Base-by-base conservation (phyloP, 1,140 invertebrate genomes). In the Pomacea maculata region DNA sequence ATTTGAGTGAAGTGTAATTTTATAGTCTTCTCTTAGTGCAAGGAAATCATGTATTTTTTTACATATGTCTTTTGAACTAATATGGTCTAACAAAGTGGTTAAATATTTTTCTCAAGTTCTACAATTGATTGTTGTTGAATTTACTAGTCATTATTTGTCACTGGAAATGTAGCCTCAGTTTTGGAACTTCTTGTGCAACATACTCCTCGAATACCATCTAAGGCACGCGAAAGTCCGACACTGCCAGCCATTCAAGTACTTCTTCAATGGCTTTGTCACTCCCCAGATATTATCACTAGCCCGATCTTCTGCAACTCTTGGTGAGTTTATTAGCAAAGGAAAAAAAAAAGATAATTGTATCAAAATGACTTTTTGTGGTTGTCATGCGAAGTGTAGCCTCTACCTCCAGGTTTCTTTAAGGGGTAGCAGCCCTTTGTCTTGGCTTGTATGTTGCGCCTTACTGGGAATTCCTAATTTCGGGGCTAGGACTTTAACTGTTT, bases 211-310 rank as follows among this genome's bases (percentile, higher is more conserved):
- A 94, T 29, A 91, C 94, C 83, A 92, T 93, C 86, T 86, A 94
- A 91, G 89, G 89, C 85, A 90, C 93, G 83, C 21, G 93, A 94
- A 65, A 95, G 94, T 88, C 94, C 94, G 81, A 95, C 94, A 54
- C 91, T 96, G 82, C 95, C 95, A 90, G 80, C 91, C 94, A 94
- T 96, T 80, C 95, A 95, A 92, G 92, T 96, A 78, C 93, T 95
- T 86, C 92, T 96, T 86, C 94, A 95, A 84, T 96, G 95, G 95
- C 91, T 95, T 78, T 89, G 91, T 80, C 90, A 93, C 65, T 93
- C 94, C 83, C 93, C 93, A 7, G 90, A 91, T 71, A 89, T 94
- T 83, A 89, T 95, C 63, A 89, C 92, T 55, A 92, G 93, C 85
- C 86, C 90, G 61, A 93, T 94, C 78, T 95, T 96, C 90, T 92